Percentiles rank a stretch among this genome's conserved stretches.
Conservation (phyloP, 2,113 vertebrate species). For the cattle (Bos taurus) region DNA sequence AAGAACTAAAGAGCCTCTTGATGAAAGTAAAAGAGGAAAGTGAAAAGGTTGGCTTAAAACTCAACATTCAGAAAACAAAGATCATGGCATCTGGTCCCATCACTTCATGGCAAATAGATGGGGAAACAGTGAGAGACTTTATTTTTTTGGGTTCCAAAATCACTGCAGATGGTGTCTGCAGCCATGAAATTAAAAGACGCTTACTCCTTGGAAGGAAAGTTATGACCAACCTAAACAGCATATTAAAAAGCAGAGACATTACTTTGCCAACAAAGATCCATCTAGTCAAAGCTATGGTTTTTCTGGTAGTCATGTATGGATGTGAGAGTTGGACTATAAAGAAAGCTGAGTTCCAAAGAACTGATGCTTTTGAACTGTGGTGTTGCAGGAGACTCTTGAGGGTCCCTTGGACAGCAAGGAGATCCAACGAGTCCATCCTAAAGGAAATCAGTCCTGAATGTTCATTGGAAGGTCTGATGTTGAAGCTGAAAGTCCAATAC, state of each 20-base stretch:
- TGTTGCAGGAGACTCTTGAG: neutral
- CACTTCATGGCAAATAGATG: neutral
- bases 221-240: neutral
- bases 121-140: neutral
- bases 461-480: neutral
- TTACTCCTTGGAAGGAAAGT: neutral
- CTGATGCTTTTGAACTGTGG: neutral
- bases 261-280: neutral
- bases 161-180: neutral
- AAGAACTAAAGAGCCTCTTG: neutral
- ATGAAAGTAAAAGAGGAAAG: neutral
- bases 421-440: neutral
- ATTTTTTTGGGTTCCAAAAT: neutral
- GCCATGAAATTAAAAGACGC: neutral
- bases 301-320: neutral
- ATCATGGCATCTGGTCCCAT: neutral
- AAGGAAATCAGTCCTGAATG: neutral
- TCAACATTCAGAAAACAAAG: neutral
- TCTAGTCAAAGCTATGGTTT: neutral
- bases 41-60: neutral
- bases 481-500: neutral
- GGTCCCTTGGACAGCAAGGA: neutral
- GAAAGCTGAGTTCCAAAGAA: neutral
- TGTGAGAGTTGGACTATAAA: neutral
- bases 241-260: neutral